phyloP scores from a whole-genome alignment of 2,888 invertebrate genomes.

The Troglohyphantes excavatus region DNA sequence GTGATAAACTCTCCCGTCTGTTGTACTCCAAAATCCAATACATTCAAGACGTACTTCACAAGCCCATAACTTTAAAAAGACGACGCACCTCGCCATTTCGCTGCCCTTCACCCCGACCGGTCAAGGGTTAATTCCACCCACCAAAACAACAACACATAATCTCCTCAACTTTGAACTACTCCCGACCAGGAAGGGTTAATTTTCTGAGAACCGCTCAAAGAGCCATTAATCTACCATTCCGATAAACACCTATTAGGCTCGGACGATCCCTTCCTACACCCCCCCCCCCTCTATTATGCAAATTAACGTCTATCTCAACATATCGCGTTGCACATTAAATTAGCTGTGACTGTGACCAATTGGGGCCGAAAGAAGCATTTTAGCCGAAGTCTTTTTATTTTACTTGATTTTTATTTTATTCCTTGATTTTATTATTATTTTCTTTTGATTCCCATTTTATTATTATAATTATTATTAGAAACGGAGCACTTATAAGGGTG shows the following conservation, averaged over 20 bases:
- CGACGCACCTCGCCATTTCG: background rate
- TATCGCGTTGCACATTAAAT: slow-evolving; percentile 31
- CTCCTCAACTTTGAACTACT: background rate
- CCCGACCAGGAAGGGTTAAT: background rate
- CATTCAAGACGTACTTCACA: too few species aligned
- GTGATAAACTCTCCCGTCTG: too few species aligned
- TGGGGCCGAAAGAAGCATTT: slow-evolving; percentile 40
- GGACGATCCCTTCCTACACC: background rate
- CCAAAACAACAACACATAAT: background rate
- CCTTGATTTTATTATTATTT: background rate
- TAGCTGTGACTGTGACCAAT: slow-evolving; percentile 66
- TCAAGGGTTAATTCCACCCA: slow-evolving; percentile 1
- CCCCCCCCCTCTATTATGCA: background rate
- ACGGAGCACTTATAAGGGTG: slow-evolving; percentile 45
- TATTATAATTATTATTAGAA: slow-evolving; percentile 45
- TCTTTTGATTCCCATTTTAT: background rate
- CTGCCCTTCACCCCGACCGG: background rate
- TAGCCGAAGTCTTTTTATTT: too few species aligned
- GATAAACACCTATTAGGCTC: background rate
- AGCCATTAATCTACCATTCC: background rate
- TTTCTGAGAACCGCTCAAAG: background rate
- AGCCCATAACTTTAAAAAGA: background rate
- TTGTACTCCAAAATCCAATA: too few species aligned
- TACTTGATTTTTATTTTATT: too few species aligned
- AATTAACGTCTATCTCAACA: background rate